Percentiles rank a stretch among this genome's conserved stretches.
These are phyloP conservation scores for Aquatica leii DNA, from an alignment of 2,888 invertebrate genomes.

Conservation along the genomic window DNA sequence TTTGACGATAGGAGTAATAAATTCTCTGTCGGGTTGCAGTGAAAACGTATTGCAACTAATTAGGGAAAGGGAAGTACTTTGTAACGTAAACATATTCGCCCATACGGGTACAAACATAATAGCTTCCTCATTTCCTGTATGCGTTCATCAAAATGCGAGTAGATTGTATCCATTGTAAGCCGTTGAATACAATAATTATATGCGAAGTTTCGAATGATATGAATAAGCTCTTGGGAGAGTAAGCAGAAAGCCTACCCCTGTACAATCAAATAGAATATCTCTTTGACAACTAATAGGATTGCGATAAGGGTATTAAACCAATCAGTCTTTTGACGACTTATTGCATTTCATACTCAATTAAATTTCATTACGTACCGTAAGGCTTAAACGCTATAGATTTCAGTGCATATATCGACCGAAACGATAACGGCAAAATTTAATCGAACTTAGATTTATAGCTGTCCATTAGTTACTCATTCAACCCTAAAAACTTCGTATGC, in stretches of 20 bases:
- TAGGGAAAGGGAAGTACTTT: constrained; percentile 37
- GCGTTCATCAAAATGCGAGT: constrained; percentile 33
- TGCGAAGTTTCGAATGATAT: constrained; percentile 26
- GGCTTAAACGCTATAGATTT: constrained; percentile 9
- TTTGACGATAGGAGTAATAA: too few species aligned
- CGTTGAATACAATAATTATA: constrained; percentile 40
- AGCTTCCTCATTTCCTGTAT: constrained; percentile 34
- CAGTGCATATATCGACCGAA: constrained; percentile 7
- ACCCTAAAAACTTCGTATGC: constrained; percentile 24
- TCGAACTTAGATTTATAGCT: constrained; percentile 19
- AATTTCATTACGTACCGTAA: constrained; percentile 18
- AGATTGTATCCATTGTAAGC: constrained; percentile 39
- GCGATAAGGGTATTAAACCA: constrained; percentile 20
- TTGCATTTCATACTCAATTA: constrained; percentile 28
- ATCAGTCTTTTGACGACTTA: constrained; percentile 26
- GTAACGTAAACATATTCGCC: constrained; percentile 37
- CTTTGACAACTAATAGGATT: constrained; percentile 20
- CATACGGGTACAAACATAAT: constrained; percentile 30
- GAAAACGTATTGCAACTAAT: constrained; percentile 20
- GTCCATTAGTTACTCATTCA: constrained; percentile 23
- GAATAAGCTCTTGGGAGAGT: constrained; percentile 10
- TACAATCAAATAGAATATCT: neutral
- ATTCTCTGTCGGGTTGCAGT: neutral
- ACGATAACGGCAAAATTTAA: constrained; percentile 26
- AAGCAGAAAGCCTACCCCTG: too few species aligned